Percentiles rank a stretch among this genome's conserved stretches.
Conservation (phyloP, 2,113 vertebrate species). For the Myanophis thanlyinensis region DNA sequence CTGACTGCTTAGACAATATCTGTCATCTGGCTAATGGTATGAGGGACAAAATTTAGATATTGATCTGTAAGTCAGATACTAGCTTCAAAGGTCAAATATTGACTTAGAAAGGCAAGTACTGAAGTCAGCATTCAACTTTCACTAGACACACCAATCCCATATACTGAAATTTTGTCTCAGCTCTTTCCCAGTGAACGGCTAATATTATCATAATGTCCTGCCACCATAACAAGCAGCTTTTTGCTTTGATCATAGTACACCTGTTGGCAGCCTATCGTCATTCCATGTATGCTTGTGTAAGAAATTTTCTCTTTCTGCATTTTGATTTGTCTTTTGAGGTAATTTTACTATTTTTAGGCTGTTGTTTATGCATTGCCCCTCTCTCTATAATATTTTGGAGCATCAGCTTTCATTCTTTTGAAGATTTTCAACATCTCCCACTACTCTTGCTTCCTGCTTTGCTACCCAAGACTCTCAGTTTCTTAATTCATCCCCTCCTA, state of each 20-base stretch:
- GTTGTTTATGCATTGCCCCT: not conserved
- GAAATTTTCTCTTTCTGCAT: not conserved
- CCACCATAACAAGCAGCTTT: not conserved
- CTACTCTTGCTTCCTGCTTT: not conserved
- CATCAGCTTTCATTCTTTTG: not conserved
- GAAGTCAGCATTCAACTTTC: slow-evolving; percentile 23
- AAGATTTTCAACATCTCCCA: not conserved
- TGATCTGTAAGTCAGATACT: slow-evolving; percentile 13
- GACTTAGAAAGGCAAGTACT: not conserved
- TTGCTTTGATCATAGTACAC: not conserved
- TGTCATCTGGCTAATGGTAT: slow-evolving; percentile 16
- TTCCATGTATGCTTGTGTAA: not conserved
- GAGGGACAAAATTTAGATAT: slow-evolving; percentile 27
- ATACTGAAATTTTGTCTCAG: not conserved
- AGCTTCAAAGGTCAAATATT: slow-evolving; percentile 25
- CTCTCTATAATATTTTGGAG: not conserved
- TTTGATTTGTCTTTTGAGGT: not conserved
- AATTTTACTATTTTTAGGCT: not conserved
- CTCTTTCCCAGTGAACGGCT: not conserved
- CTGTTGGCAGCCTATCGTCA: not conserved
- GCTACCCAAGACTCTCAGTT: not conserved
- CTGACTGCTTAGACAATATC: slow-evolving; percentile 6
- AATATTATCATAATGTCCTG: not conserved
- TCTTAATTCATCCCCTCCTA: not conserved
- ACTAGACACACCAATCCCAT: not conserved